Evolutionary conservation across 2,113 vertebrate species (phyloP).

Genomic region (Todiramphus chloris): DNA sequence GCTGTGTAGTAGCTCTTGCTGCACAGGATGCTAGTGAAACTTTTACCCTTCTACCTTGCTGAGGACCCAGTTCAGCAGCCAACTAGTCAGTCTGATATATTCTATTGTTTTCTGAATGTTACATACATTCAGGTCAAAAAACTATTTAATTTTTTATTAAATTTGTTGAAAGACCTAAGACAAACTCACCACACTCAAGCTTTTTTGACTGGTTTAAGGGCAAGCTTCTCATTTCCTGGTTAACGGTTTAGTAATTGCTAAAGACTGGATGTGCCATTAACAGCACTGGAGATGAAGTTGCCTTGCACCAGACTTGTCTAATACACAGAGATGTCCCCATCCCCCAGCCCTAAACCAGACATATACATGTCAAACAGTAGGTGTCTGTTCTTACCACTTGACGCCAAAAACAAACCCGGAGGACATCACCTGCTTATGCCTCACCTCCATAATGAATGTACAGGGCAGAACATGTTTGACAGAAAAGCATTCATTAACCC

Average conservation of each 20-base stretch:
- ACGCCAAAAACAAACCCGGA: background rate
- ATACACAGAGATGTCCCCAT: background rate
- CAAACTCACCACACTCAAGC: background rate
- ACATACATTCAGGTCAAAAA: background rate
- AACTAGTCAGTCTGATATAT: background rate
- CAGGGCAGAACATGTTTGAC: background rate
- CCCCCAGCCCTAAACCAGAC: background rate
- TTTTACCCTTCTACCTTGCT: background rate
- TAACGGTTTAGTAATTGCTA: background rate
- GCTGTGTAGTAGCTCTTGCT: background rate
- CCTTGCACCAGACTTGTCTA: background rate
- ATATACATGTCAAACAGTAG: background rate
- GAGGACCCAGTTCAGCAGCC: background rate
- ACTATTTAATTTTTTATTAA: background rate
- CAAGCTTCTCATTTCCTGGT: background rate
- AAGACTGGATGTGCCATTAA: background rate
- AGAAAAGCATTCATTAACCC: background rate
- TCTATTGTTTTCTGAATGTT: background rate
- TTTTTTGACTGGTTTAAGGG: background rate
- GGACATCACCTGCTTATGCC: background rate
- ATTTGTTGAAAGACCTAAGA: background rate
- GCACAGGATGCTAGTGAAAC: background rate
- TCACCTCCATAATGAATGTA: background rate
- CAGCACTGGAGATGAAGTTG: background rate
- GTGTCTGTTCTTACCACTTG: background rate